These are phyloP conservation scores for Nothocercus nigrocapillus DNA, from an alignment of 2,113 vertebrate genomes.

Conservation along the genomic window DNA sequence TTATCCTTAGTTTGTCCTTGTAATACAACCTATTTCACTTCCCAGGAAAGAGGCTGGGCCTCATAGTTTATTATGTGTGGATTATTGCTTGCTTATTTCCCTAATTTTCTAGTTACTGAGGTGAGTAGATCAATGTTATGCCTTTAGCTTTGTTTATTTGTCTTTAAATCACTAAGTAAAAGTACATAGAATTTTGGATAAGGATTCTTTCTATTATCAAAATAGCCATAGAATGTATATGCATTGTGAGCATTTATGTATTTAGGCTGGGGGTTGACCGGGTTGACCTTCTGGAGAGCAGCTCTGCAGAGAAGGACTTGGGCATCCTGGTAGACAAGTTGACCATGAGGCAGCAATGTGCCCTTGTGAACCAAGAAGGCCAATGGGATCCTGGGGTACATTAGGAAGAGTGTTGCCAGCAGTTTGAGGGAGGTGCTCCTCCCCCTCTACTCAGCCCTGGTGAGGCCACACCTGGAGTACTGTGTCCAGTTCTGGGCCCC, in stretches of 20 bases:
- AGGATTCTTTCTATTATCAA: background rate
- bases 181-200: background rate
- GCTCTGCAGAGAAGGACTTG: too few species aligned
- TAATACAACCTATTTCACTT: background rate
- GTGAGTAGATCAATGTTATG: background rate
- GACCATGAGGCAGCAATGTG: too few species aligned
- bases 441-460: too few species aligned
- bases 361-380: too few species aligned
- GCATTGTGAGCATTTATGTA: background rate
- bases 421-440: too few species aligned
- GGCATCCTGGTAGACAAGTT: too few species aligned
- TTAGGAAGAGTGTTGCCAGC: too few species aligned
- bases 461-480: too few species aligned
- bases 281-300: too few species aligned
- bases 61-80: background rate
- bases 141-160: background rate
- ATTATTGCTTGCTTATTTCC: background rate
- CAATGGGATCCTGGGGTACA: too few species aligned
- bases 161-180: background rate
- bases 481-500: too few species aligned
- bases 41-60: rapidly evolving
- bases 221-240: background rate
- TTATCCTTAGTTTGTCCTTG: background rate
- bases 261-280: too few species aligned
- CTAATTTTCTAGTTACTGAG: background rate